phyloP scores from a whole-genome alignment of 2,113 vertebrate genomes.

The Embiotoca jacksoni region DNA sequence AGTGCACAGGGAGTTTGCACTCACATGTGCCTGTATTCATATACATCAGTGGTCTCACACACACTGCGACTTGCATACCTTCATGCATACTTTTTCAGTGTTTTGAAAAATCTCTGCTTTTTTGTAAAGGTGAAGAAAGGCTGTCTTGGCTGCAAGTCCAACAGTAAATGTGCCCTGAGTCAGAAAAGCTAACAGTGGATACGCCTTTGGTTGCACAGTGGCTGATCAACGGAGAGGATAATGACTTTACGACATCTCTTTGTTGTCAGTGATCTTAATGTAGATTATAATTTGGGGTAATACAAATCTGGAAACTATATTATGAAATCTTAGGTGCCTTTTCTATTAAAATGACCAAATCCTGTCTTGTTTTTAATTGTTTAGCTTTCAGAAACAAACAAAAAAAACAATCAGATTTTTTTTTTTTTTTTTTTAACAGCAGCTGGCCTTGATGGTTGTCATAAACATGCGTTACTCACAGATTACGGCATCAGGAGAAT shows the following conservation, averaged over 20 bases:
- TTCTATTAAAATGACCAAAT: too few species aligned
- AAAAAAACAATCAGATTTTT: too few species aligned
- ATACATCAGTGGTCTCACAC: constrained; percentile 58
- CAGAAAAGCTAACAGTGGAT: constrained; percentile 42
- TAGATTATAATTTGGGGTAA: constrained; percentile 6
- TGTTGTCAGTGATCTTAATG: constrained; percentile 20
- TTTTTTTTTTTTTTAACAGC: not conserved
- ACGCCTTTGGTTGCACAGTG: constrained; percentile 41
- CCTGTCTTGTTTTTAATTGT: too few species aligned
- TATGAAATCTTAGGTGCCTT: not conserved
- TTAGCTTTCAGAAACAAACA: too few species aligned
- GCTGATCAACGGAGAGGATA: constrained; percentile 41
- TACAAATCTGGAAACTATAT: constrained; percentile 3
- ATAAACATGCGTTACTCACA: too few species aligned
- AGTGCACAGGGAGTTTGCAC: constrained; percentile 43
- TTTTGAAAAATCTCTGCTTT: constrained; percentile 60
- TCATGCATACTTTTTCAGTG: constrained; percentile 52
- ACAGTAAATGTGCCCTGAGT: constrained; percentile 58
- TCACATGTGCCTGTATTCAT: constrained; percentile 46
- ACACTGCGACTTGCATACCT: constrained; percentile 56
- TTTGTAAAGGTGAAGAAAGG: constrained; percentile 73
- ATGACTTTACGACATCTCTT: constrained; percentile 41
- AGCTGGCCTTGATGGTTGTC: not conserved
- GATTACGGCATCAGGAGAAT: too few species aligned
- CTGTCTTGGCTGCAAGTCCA: constrained; percentile 47